A percentile compares a stretch with the other conserved stretches of the same genome.
phyloP scores from a whole-genome alignment of 2,888 invertebrate genomes.

The Tipula helvola region DNA sequence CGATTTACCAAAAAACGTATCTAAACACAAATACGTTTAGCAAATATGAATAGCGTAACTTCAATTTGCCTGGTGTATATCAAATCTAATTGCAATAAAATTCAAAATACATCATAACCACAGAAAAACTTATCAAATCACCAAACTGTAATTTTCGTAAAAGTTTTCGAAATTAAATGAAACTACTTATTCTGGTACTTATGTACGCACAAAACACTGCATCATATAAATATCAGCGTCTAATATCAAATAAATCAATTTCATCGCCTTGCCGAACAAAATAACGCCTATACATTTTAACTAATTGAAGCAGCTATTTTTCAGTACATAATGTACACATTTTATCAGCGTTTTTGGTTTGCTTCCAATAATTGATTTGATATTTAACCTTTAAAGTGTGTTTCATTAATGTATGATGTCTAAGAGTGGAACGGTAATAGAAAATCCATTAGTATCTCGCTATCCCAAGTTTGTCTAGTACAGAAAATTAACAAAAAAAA shows the following conservation, averaged over 20 bases:
- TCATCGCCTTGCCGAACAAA: not conserved
- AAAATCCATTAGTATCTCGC: not conserved
- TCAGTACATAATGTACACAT: not conserved
- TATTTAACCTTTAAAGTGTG: not conserved
- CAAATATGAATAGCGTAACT: not conserved
- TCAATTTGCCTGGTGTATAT: not conserved
- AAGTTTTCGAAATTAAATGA: not conserved
- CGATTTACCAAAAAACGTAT: not conserved
- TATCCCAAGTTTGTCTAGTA: not conserved
- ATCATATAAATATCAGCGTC: not conserved
- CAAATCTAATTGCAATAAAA: not conserved
- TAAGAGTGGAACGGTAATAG: not conserved
- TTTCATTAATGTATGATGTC: not conserved
- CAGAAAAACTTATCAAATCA: not conserved
- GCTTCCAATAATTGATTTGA: not conserved
- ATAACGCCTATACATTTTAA: not conserved
- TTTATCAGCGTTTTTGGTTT: not conserved
- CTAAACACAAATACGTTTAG: not conserved
- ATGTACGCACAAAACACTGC: not conserved
- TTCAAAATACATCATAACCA: not conserved
- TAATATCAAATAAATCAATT: not conserved
- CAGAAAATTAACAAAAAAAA: not conserved
- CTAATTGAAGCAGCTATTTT: not conserved
- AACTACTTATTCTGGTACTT: not conserved
- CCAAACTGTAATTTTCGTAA: not conserved